phyloP scores from a whole-genome alignment of 2,888 invertebrate species.

The Hydrotaea cyrtoneurina region DNA sequence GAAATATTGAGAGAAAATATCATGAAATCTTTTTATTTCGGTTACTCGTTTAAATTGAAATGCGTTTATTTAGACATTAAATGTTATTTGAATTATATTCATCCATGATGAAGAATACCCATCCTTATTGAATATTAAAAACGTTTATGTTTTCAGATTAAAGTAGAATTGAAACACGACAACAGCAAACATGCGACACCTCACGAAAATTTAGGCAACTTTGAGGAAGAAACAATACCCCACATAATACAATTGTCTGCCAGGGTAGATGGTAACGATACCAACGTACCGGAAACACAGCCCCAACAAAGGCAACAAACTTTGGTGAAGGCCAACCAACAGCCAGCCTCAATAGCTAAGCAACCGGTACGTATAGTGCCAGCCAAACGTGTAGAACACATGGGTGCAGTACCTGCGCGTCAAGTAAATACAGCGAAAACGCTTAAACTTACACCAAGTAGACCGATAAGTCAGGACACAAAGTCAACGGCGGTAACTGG shows the following conservation, averaged over 20 bases:
- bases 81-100: too few relatives aligned
- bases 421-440: constrained; percentile 54
- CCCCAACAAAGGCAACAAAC: constrained; percentile 60
- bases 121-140: too few relatives aligned
- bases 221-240: constrained; percentile 59
- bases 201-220: constrained; percentile 25
- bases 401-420: constrained; percentile 71
- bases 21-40: too few relatives aligned
- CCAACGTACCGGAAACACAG: constrained; percentile 62
- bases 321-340: constrained; percentile 39
- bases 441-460: constrained; percentile 19
- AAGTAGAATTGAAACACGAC: constrained; percentile 39
- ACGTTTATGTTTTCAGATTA: constrained; percentile 35
- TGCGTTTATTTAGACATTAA: too few relatives aligned
- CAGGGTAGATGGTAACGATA: constrained; percentile 58
- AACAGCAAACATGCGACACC: not conserved
- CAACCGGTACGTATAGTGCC: constrained; percentile 67
- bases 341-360: constrained; percentile 43
- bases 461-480: constrained; percentile 26
- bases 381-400: constrained; percentile 73
- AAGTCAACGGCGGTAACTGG: constrained; percentile 50
- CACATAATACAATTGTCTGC: constrained; percentile 68
- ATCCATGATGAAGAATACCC: too few relatives aligned
- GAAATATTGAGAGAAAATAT: too few relatives aligned
- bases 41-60: too few relatives aligned